Evolutionary conservation across 1,140 invertebrate genomes (phyloP), one percentile per base, ranked within the genome.

Genomic region (Asobara japonica): DNA sequence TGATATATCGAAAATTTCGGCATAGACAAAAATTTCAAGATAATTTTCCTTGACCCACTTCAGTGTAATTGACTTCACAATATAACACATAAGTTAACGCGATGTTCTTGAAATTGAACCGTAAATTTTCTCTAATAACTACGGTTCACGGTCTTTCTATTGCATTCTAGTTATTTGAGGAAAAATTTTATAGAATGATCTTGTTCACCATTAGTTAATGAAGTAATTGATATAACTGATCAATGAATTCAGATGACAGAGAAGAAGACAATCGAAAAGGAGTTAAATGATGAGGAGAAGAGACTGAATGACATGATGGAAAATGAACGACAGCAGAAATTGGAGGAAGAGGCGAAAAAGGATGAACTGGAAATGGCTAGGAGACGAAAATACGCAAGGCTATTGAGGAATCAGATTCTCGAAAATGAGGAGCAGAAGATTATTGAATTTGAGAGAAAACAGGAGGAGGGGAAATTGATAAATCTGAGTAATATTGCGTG

Each of bases 231-330:
- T 22, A 25, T 25, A 25, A 62, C 4, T 7, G 7, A 27, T n/a
- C 5, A 56, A 90, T 82, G 69, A n/a, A n/a, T n/a, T n/a, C n/a
- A n/a, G n/a, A n/a, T 87, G 76, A 79, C 74, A 25, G 84, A 87
- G 33, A 86, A 84, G 11, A 85, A 79, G 36, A 69, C 89, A 5
- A 80, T 91, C 2, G 82, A 90, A 33, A 82, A 81, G 38, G 89
- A 92, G 61, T 48, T 91, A 25, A 83, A 83, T 27, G 86, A 89
- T 30, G 91, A 92, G 70, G 89, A 92, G 18, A 83, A 88, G 69
- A 84, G 91, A 0, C 74, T 92, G 31, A 89, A 92, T 31, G 84
- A 88, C 8, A 90, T 91, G 87, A 91, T 92, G 85, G 91, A 92
- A 71, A 88, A 91, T 65, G 85, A 90, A 38, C 88, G 91, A 41